These are phyloP conservation scores for Apis laboriosa DNA, from an alignment of 1,140 invertebrate species.

Conservation along the genomic window DNA sequence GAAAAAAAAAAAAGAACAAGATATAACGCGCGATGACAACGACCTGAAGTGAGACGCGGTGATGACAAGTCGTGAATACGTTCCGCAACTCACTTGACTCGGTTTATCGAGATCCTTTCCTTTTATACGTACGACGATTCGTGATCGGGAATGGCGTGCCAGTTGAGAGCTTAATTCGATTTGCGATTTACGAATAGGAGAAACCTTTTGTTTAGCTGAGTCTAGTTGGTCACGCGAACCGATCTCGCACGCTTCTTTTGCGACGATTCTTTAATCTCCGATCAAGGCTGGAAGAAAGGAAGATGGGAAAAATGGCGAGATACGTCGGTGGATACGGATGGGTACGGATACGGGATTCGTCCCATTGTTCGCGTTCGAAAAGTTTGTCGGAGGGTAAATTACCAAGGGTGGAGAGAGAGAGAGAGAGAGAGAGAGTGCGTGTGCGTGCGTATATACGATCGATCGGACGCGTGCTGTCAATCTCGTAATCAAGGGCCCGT, in stretches of 20 bases:
- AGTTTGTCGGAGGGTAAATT: slow-evolving; percentile 3
- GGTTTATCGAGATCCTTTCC: slow-evolving; percentile 63
- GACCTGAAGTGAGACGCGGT: slow-evolving; percentile 79
- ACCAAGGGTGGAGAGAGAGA: not conserved
- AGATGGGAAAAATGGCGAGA: not conserved
- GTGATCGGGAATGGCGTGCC: slow-evolving; percentile 75
- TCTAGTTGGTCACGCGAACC: slow-evolving; percentile 74
- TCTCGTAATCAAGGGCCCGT: slow-evolving; percentile 46
- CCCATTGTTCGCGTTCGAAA: not conserved
- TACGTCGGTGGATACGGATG: not conserved
- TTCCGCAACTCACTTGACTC: slow-evolving; percentile 78
- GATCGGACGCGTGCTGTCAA: slow-evolving; percentile 39
- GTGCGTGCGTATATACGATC: not conserved
- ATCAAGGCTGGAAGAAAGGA: not conserved
- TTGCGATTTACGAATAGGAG: slow-evolving; percentile 73
- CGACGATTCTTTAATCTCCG: slow-evolving; percentile 30
- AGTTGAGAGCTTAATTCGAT: slow-evolving; percentile 79
- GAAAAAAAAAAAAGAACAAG: not conserved
- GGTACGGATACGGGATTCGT: not conserved
- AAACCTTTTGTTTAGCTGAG: slow-evolving; percentile 79
- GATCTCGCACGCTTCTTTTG: slow-evolving; percentile 32
- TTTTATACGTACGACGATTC: slow-evolving; percentile 76
- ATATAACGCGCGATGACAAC: not conserved
- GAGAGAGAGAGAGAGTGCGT: no score
- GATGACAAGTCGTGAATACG: slow-evolving; percentile 65